A percentile compares a stretch with the other conserved stretches of the same genome.
Evolutionary conservation across 2,113 vertebrate species (phyloP).

Genomic region (Isurus oxyrinchus): DNA sequence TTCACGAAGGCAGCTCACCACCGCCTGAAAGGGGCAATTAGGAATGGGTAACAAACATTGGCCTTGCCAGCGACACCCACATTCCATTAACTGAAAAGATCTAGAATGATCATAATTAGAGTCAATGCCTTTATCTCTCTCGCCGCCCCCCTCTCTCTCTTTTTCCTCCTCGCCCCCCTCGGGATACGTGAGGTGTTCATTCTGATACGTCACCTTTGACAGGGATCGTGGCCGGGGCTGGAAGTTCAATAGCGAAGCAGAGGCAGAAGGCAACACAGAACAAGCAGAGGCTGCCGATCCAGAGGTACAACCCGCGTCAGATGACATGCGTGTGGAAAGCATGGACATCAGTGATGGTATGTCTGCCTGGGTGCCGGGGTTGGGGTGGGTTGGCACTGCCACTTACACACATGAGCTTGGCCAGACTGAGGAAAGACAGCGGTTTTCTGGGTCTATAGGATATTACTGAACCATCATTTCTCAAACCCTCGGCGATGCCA

Average conservation of each 20-base stretch:
- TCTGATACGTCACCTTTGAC: constrained; percentile 44
- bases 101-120: no score
- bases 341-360: constrained; percentile 80
- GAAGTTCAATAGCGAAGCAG: constrained; percentile 31
- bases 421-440: no score
- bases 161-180: neutral
- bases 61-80: no score
- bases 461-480: no score
- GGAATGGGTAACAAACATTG: no score
- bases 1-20: no score
- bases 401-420: no score
- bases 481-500: no score
- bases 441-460: no score
- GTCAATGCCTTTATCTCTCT: neutral
- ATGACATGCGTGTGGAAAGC: constrained; percentile 69
- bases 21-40: no score
- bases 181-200: fast-evolving
- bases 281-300: neutral
- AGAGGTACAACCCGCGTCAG: constrained; percentile 50
- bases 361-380: neutral
- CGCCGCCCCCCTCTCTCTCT: neutral
- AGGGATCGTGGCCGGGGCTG: constrained; percentile 61
- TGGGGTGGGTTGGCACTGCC: no score
- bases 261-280: constrained; percentile 39
- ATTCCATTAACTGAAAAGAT: no score